Evolutionary conservation across 2,797 vertebrate genomes (phyloP).

Genomic region (Sardinella longiceps): DNA sequence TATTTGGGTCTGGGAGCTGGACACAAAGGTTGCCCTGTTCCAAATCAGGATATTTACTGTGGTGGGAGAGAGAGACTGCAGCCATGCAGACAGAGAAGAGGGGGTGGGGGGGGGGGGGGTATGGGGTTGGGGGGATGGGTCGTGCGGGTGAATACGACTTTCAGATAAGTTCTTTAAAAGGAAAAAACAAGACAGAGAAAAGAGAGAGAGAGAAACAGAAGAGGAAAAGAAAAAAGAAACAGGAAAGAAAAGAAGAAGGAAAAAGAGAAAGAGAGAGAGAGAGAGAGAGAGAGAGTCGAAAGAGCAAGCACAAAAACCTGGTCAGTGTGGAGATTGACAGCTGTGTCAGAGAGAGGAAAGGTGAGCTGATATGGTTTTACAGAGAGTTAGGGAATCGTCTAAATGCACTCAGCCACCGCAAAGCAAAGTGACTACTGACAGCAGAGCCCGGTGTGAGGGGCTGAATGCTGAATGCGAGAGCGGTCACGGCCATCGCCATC

Average conservation of each 20-base stretch:
- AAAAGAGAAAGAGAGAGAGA: no score
- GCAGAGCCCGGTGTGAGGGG: not conserved
- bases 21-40: constrained; percentile 27
- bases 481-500: not conserved
- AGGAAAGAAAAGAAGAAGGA: not conserved
- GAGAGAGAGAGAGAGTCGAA: not conserved
- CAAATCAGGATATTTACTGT: constrained; percentile 22
- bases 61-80: constrained; percentile 23
- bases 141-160: not conserved
- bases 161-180: constrained; percentile 4
- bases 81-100: not conserved
- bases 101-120: not conserved
- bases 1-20: not conserved
- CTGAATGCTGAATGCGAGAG: not conserved
- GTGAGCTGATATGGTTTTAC: not conserved
- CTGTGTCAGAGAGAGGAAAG: not conserved
- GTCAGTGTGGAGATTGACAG: not conserved
- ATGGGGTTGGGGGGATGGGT: not conserved
- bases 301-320: not conserved
- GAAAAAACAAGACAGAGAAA: not conserved
- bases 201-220: not conserved
- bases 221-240: not conserved
- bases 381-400: not conserved
- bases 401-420: not conserved
- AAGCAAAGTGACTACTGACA: not conserved